Evolutionary conservation across 2,888 invertebrate species (phyloP).

Genomic region (Gortyna flavago): DNA sequence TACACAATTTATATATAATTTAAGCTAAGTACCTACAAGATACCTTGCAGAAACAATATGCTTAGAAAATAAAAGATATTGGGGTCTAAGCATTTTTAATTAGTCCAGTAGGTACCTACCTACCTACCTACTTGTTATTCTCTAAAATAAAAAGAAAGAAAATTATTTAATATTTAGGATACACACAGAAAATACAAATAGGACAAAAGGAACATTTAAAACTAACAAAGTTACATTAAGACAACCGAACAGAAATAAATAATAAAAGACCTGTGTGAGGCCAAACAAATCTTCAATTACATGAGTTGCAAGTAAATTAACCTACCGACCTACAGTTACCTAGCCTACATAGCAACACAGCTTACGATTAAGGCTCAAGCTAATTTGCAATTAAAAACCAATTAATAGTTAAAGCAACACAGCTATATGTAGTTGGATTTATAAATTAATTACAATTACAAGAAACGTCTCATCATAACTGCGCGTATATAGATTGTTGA

Average conservation of each 20-base stretch:
- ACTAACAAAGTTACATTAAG: too few species aligned
- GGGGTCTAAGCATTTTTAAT: neutral
- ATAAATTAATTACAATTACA: slow-evolving; percentile 33
- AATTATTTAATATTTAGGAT: too few species aligned
- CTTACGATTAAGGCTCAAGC: slow-evolving; percentile 15
- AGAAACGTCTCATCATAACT: slow-evolving; percentile 8
- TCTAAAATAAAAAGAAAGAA: neutral
- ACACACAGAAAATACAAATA: too few species aligned
- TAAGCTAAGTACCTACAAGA: neutral
- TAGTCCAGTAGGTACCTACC: neutral
- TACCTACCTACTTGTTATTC: neutral
- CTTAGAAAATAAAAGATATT: neutral
- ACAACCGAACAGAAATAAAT: too few species aligned
- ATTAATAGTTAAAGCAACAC: slow-evolving; percentile 46
- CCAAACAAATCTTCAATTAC: too few species aligned
- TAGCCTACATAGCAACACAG: neutral
- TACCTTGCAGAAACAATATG: neutral
- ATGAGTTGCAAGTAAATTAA: neutral
- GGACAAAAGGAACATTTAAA: too few species aligned
- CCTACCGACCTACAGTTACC: neutral
- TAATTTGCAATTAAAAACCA: slow-evolving; percentile 50
- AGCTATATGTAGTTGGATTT: slow-evolving; percentile 7
- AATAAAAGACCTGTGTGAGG: too few species aligned
- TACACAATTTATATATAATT: neutral
- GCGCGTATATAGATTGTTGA: neutral